Evolutionary conservation across 30 jellyfish, hydroid and myxozoan species (phyloP).

Genomic region (Cassiopea andromeda): DNA sequence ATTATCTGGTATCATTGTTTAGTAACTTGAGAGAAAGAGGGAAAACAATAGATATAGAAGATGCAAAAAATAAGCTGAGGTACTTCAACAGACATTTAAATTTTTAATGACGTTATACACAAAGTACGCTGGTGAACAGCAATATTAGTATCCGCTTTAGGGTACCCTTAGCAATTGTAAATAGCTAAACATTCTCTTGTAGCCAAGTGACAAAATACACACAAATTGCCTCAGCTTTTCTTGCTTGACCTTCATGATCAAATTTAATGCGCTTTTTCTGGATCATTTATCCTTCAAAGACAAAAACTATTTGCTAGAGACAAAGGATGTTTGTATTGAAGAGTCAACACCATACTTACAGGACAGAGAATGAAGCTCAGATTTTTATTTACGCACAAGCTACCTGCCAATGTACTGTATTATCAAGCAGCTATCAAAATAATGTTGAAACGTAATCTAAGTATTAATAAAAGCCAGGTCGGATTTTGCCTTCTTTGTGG

Average conservation of each 20-base stretch:
- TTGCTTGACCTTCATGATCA: neutral
- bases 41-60: too few species aligned
- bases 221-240: neutral
- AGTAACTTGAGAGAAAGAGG: too few species aligned
- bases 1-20: too few species aligned
- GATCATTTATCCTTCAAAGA: neutral
- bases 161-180: too few species aligned
- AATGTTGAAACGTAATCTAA: constrained; percentile 2
- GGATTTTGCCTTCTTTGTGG: neutral
- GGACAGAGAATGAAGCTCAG: neutral
- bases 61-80: too few species aligned
- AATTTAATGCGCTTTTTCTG: neutral
- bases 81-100: too few species aligned
- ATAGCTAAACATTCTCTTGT: neutral
- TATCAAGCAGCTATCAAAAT: neutral
- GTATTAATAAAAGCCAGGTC: constrained; percentile 14
- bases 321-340: neutral
- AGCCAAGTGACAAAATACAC: constrained; percentile 8
- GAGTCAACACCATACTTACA: neutral
- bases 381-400: neutral
- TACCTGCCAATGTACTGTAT: neutral
- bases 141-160: too few species aligned
- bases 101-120: too few species aligned
- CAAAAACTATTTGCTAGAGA: neutral
- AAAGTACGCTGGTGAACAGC: too few species aligned